Base-by-base conservation (phyloP, 2,888 invertebrate species). In the Desoria tigrina region DNA sequence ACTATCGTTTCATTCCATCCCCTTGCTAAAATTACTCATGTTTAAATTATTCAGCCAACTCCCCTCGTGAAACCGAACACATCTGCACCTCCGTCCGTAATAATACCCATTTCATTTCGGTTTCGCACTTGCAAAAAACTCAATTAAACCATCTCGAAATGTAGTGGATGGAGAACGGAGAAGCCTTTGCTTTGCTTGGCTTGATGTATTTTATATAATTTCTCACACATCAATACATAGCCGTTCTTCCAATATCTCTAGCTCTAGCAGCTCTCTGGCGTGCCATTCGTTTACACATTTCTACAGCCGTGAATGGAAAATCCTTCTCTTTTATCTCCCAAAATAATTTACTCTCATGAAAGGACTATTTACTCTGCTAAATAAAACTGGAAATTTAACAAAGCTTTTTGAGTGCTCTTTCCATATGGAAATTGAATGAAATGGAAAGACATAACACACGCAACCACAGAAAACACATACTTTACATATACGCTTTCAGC, bases 11-110 rank as follows among this genome's bases (percentile, higher is more conserved):
- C 6, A 2, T 24, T n/a, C 42, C 58, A 27, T 24, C 42, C 42
- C 45, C 26, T 45, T 45, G 21, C 27, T 58, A 27, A 27, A 58
- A 42, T 58, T 39, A 42, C 58, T 42, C 21, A 39, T 55, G 23
- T 37, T 42, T 45, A 42, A 58, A 27, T 58, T 58, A 28, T 45
- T 45, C 58, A 58, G n/a, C 23, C 24, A 39, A 58, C 45, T n/a
- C 42, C 42, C 61, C 61, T 55, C 42, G 56, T 65, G 45, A 55
- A 65, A 59, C 18, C 57, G 23, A 32, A 26, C 54, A 51, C 58
- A 58, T 58, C 58, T 58, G 58, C 45, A 57, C 24, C 42, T 42
- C 24, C 58, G 11, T 39, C 16, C 9, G 9, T 39, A n/a, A 32
- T 32, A 32, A 32, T 45, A 42, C 27, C 32, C 37, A 56, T 11